Percentiles rank a stretch among this genome's conserved stretches.
Evolutionary conservation across 2,888 invertebrate genomes (phyloP).

Genomic region (Papilio gigon): DNA sequence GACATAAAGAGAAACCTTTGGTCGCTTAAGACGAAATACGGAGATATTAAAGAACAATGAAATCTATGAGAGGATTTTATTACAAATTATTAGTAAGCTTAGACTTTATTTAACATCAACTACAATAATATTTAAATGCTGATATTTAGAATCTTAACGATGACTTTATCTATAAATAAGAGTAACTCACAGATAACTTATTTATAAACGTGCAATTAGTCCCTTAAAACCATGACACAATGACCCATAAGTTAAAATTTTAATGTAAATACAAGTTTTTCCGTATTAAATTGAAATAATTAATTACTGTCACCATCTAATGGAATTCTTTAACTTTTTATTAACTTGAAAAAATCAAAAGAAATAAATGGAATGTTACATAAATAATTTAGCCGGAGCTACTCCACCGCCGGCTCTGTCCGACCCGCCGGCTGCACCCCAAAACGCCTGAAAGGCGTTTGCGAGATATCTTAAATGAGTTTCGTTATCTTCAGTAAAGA

Average conservation of each 20-base stretch:
- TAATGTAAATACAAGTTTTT: too few species aligned
- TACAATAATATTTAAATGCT: too few species aligned
- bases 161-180: too few species aligned
- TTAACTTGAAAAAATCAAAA: neutral
- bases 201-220: too few species aligned
- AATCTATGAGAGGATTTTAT: conserved; percentile 43
- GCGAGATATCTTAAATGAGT: conserved; percentile 81
- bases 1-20: conserved; percentile 81
- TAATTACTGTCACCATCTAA: too few species aligned
- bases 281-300: too few species aligned
- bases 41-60: conserved; percentile 60
- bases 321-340: neutral
- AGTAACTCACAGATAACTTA: too few species aligned
- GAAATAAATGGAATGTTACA: conserved; percentile 33
- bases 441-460: conserved; percentile 77
- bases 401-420: conserved; percentile 54
- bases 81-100: neutral
- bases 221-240: too few species aligned
- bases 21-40: conserved; percentile 76
- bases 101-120: neutral
- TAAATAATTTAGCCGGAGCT: conserved; percentile 39
- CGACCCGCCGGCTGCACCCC: conserved; percentile 67
- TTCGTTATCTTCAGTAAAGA: conserved; percentile 79
- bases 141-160: too few species aligned
- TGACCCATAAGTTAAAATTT: too few species aligned